Evolutionary conservation across 2,797 vertebrate genomes (phyloP), one percentile per base, ranked within the genome.

Genomic region (Diplodus sargus): DNA sequence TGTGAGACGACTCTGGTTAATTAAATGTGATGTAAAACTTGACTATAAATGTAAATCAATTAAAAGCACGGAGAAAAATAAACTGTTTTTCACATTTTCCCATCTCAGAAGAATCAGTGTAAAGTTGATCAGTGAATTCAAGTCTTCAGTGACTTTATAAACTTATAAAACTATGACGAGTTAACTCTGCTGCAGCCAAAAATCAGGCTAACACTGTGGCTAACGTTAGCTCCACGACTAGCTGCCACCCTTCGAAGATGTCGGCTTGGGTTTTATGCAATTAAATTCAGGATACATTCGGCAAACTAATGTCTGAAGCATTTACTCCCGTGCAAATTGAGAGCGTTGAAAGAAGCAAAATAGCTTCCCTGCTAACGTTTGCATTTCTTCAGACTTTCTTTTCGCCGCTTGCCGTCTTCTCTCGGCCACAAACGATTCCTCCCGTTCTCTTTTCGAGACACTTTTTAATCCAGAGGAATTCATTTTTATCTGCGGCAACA

Each of bases 1-100:
- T 34, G 42, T 56, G 4, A 42, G n/a, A 52, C 47, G 4, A 14
- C 11, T 16, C 0, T 7, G 22, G 28, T 45, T 53, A 20, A 63
- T 69, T 34, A 20, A 25, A 66, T 59, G 9, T 13, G 51, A 58
- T 30, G 48, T 76, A 4, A 52, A 30, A 53, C 67, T 67, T 60
- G 12, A 65, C 39, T 57, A 49, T 11, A 48, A 30, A 15, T 0
- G 23, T 8, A 64, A 64, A 12, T 34, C 20, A 0, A 51, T 25
- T 17, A 20, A 42, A 28, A 51, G 23, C 10, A 57, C 1, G 7
- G 43, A 58, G 25, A 22, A 30, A 65, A 52, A 14, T 65, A 22
- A 51, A 34, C 7, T 3, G 17, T 20, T 42, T 42, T 22, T 28
- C 6, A 39, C 10, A 2, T 18, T 58, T 12, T 45, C 16, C 1